Percentiles rank a stretch among this genome's conserved stretches.
phyloP scores from a whole-genome alignment of 2,888 invertebrate genomes.

The Celastrina argiolus region DNA sequence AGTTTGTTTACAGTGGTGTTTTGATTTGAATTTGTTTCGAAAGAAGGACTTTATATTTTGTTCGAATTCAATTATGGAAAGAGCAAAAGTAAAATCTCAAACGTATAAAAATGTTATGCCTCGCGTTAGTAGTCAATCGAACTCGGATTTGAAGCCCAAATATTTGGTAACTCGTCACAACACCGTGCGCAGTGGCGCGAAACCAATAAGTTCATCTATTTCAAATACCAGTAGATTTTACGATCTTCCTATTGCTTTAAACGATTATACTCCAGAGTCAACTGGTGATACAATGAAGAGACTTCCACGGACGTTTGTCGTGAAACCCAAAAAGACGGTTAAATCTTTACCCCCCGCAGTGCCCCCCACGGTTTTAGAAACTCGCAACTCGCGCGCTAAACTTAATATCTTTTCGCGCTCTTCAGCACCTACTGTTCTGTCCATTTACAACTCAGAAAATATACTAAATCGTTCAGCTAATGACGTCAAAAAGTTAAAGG shows the following conservation, averaged over 20 bases:
- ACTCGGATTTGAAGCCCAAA: conserved; percentile 44
- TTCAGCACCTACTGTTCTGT: conserved; percentile 48
- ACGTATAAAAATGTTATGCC: conserved; percentile 65
- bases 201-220: conserved; percentile 51
- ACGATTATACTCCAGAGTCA: conserved; percentile 51
- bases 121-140: conserved; percentile 49
- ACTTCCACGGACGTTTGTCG: conserved; percentile 46
- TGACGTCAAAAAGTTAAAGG: conserved; percentile 58
- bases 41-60: background rate
- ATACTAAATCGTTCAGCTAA: conserved; percentile 53
- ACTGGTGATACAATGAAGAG: conserved; percentile 39
- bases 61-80: background rate
- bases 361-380: conserved; percentile 41
- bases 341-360: conserved; percentile 55
- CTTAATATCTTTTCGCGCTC: conserved; percentile 38
- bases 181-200: conserved; percentile 56
- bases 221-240: conserved; percentile 48
- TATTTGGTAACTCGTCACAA: conserved; percentile 56
- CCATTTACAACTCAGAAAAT: conserved; percentile 41
- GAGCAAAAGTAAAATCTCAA: conserved; percentile 36
- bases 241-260: conserved; percentile 60
- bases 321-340: conserved; percentile 60
- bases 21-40: background rate
- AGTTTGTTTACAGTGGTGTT: conserved; percentile 1
- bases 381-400: conserved; percentile 35